Percentiles rank a stretch among this genome's conserved stretches.
Conservation (phyloP, 2,797 vertebrate species). For the Sebastes melanostomus region DNA sequence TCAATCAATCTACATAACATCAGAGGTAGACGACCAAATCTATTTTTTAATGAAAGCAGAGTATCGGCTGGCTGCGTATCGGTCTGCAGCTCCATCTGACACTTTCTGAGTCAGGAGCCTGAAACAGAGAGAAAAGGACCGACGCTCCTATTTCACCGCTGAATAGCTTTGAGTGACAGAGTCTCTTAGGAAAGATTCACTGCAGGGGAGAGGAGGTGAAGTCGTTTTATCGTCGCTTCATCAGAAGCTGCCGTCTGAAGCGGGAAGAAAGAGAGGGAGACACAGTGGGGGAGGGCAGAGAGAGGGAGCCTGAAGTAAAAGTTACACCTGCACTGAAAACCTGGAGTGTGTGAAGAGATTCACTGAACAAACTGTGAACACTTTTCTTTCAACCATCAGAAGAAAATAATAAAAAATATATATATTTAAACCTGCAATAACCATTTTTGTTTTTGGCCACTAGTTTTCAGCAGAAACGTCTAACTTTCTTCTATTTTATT, state of each 20-base stretch:
- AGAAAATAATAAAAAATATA: background rate
- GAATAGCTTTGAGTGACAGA: slow-evolving; percentile 41
- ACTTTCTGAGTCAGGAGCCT: background rate
- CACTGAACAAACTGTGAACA: background rate
- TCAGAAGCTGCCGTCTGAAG: slow-evolving; percentile 44
- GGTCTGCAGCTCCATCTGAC: slow-evolving; percentile 3
- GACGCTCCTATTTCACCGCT: slow-evolving; percentile 34
- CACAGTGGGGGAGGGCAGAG: slow-evolving; percentile 3
- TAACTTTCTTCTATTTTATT: too few relatives aligned
- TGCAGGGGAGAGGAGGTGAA: slow-evolving; percentile 35
- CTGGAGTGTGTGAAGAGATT: background rate
- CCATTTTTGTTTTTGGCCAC: background rate
- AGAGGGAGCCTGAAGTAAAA: slow-evolving; percentile 13
- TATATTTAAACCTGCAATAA: background rate
- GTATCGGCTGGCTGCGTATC: background rate
- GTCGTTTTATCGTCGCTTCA: slow-evolving; percentile 28
- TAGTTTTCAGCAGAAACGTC: too few relatives aligned
- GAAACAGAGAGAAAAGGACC: background rate
- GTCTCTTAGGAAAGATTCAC: slow-evolving; percentile 38
- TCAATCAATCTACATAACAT: background rate
- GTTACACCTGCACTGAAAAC: background rate
- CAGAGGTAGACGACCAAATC: background rate
- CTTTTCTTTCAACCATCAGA: background rate
- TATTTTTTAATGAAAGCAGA: background rate
- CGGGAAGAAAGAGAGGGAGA: slow-evolving; percentile 2